phyloP scores from a whole-genome alignment of 2,113 vertebrate species.

The Sus scrofa region DNA sequence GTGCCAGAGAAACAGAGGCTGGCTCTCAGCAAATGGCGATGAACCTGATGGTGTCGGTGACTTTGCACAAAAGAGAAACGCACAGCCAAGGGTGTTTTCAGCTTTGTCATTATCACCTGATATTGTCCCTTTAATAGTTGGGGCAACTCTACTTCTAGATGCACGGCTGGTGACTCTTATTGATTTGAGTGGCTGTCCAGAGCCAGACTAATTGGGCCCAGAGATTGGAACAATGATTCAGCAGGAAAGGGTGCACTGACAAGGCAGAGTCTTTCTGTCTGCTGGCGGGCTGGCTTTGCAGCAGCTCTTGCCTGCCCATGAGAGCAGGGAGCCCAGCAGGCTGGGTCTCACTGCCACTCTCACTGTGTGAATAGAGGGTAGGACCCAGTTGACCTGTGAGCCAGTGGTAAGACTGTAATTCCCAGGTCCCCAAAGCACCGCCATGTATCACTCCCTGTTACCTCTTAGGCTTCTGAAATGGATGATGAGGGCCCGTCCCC shows the following conservation, averaged over 20 bases:
- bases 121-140: conserved; percentile 65
- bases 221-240: conserved; percentile 76
- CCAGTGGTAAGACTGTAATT: not conserved
- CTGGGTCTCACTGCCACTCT: not conserved
- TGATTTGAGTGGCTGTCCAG: conserved; percentile 77
- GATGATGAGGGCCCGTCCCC: not conserved
- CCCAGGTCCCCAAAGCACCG: not conserved
- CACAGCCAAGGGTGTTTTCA: conserved; percentile 59
- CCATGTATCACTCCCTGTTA: not conserved
- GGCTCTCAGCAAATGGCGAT: not conserved
- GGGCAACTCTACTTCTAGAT: conserved; percentile 74
- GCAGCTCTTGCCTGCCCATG: not conserved
- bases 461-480: not conserved
- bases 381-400: not conserved
- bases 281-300: not conserved
- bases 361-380: not conserved
- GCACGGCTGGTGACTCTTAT: conserved; percentile 75
- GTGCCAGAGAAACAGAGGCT: not conserved
- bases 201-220: conserved; percentile 79
- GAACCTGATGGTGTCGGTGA: conserved; percentile 57
- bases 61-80: conserved; percentile 75
- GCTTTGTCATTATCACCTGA: conserved; percentile 79
- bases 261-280: not conserved
- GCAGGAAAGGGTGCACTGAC: conserved; percentile 65
- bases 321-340: not conserved